phyloP scores from a whole-genome alignment of 2,888 invertebrate species.

The Watsonalla cultraria region DNA sequence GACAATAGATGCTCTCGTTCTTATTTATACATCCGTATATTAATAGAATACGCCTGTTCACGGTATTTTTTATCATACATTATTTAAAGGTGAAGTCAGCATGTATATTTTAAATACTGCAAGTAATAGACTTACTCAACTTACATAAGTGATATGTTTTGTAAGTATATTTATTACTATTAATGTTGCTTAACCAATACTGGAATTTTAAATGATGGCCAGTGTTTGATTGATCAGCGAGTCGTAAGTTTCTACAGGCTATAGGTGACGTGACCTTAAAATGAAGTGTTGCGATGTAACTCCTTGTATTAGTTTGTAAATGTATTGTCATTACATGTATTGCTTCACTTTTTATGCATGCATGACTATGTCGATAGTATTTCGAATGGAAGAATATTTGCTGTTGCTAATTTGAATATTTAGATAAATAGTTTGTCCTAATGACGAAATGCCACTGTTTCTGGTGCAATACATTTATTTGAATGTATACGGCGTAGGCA shows the following conservation, averaged over 20 bases:
- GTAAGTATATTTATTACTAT: not conserved
- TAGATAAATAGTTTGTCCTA: not conserved
- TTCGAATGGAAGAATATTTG: conserved; percentile 13
- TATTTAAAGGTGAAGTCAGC: not conserved
- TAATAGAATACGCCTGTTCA: not conserved
- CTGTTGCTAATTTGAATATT: conserved; percentile 6
- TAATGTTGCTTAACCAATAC: conserved; percentile 7
- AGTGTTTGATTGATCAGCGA: conserved; percentile 17
- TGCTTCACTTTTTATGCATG: conserved; percentile 14
- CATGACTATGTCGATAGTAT: conserved; percentile 13
- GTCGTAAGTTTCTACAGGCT: conserved; percentile 11
- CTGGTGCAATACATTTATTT: not conserved
- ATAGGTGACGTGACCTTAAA: conserved; percentile 26
- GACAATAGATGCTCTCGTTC: conserved; percentile 2
- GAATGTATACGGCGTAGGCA: too few species aligned
- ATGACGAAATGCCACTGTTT: not conserved
- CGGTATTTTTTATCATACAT: not conserved
- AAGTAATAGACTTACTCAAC: too few species aligned
- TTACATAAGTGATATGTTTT: too few species aligned
- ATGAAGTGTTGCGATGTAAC: conserved; percentile 23
- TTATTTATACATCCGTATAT: conserved; percentile 1
- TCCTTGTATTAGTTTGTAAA: conserved; percentile 16
- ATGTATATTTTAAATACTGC: not conserved
- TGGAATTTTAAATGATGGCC: conserved; percentile 15
- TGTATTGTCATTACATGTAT: conserved; percentile 12